A percentile compares a stretch with the other conserved stretches of the same genome.
These are phyloP conservation scores for Tuberolachnus salignus DNA, from an alignment of 2,888 invertebrate genomes.

Conservation along the genomic window DNA sequence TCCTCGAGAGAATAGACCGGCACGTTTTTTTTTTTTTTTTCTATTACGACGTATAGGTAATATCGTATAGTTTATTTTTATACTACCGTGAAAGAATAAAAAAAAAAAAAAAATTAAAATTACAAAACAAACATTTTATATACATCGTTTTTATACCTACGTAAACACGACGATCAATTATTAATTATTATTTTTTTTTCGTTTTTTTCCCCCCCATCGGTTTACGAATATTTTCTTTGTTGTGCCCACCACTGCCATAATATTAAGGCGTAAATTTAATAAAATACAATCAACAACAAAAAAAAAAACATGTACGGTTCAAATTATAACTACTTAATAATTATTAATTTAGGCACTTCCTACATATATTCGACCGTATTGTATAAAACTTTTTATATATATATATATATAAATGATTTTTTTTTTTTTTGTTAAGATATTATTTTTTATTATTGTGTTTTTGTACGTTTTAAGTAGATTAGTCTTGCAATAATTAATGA, in stretches of 20 bases:
- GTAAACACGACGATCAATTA: too few relatives aligned
- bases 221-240: constrained; percentile 5
- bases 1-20: too few relatives aligned
- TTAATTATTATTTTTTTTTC: constrained; percentile 11
- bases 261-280: constrained; percentile 20
- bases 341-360: too few relatives aligned
- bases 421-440: constrained; percentile 23
- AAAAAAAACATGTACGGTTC: not conserved
- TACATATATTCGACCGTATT: too few relatives aligned
- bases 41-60: too few relatives aligned
- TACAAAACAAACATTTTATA: constrained; percentile 37
- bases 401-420: too few relatives aligned
- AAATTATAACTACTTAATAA: not conserved
- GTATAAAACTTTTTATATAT: not conserved
- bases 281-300: not conserved
- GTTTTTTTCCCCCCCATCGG: not conserved
- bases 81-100: too few relatives aligned
- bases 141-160: too few relatives aligned
- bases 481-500: constrained; percentile 32
- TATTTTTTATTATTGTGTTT: too few relatives aligned
- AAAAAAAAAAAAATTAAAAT: constrained; percentile 3
- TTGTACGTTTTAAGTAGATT: too few relatives aligned
- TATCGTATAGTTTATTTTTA: too few relatives aligned
- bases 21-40: too few relatives aligned
- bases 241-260: constrained; percentile 15